These are phyloP conservation scores for Aplochiton taeniatus DNA, from an alignment of 2,797 vertebrate genomes.

Conservation along the genomic window DNA sequence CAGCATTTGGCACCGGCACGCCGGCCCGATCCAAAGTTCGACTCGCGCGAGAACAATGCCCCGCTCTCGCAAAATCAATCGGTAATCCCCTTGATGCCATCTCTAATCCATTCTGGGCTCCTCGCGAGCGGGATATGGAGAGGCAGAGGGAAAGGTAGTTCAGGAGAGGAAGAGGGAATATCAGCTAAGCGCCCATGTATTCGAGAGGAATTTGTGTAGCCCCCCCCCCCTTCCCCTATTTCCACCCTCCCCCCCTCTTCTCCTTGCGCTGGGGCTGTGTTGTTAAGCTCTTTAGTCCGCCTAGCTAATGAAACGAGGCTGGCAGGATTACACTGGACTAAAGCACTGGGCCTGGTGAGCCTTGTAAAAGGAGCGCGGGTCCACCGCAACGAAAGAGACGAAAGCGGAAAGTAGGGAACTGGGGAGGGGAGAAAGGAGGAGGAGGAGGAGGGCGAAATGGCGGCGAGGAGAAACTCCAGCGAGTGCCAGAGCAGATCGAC, in stretches of 20 bases:
- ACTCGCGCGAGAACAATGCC: slow-evolving; percentile 72
- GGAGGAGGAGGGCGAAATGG: slow-evolving; percentile 45
- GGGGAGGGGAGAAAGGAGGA: slow-evolving; percentile 40
- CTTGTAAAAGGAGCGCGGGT: slow-evolving; percentile 69
- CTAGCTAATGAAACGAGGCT: slow-evolving; percentile 81
- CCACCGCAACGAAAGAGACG: slow-evolving; percentile 62
- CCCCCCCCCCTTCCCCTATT: slow-evolving; percentile 37
- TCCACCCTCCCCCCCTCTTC: slow-evolving; percentile 40
- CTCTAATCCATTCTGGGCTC: slow-evolving; percentile 80
- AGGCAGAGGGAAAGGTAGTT: neutral
- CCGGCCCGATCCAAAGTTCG: slow-evolving; percentile 71
- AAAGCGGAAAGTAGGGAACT: slow-evolving; percentile 45
- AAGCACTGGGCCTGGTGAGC: slow-evolving; percentile 78
- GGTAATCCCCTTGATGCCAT: slow-evolving; percentile 81
- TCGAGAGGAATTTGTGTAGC: slow-evolving; percentile 72
- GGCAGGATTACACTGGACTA: slow-evolving; percentile 80
- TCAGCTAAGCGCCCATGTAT: slow-evolving; percentile 68
- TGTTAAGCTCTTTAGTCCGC: slow-evolving; percentile 82
- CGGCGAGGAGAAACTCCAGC: slow-evolving; percentile 41
- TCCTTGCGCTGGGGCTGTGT: slow-evolving; percentile 66
- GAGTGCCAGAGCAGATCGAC: slow-evolving; percentile 33
- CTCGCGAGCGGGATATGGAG: slow-evolving; percentile 43
- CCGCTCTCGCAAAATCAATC: slow-evolving; percentile 76
- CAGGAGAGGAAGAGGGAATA: slow-evolving; percentile 49
- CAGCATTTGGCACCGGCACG: slow-evolving; percentile 56